These are phyloP conservation scores for Tricholaema leucomelas DNA, from an alignment of 2,113 vertebrate species.

Conservation along the genomic window DNA sequence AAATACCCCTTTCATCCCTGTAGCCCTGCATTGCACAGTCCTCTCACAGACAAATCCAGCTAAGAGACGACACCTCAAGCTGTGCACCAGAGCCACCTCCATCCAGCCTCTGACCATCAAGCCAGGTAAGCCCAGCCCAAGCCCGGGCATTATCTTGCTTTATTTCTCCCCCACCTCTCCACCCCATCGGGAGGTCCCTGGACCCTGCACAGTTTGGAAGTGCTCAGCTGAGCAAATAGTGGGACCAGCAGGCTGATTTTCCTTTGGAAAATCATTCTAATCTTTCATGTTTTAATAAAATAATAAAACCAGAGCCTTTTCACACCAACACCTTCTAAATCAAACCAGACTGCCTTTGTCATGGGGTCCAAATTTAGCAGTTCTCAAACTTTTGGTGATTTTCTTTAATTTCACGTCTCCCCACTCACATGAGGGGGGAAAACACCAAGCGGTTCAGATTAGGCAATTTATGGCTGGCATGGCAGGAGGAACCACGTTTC, in stretches of 20 bases:
- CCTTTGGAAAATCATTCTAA: conserved; percentile 54
- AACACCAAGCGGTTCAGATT: background rate
- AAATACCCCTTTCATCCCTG: background rate
- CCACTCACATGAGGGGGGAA: rapidly evolving
- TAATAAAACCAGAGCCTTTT: conserved; percentile 38
- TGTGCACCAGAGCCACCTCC: background rate
- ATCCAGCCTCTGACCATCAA: background rate
- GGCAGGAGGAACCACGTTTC: background rate
- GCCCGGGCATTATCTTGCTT: background rate
- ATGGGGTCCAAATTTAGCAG: conserved; percentile 45
- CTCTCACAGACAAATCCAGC: background rate
- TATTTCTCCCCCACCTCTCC: background rate
- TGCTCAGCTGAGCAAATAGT: conserved; percentile 67
- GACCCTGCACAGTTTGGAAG: background rate
- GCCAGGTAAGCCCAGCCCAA: background rate
- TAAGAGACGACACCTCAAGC: rapidly evolving
- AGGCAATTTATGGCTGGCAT: background rate
- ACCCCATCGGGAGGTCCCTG: background rate
- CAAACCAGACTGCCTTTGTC: conserved; percentile 61
- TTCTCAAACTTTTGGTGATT: conserved; percentile 25
- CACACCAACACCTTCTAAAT: conserved; percentile 48
- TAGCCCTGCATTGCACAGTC: background rate
- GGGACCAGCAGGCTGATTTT: background rate
- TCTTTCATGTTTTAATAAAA: conserved; percentile 54
- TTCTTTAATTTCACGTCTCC: conserved; percentile 34